Evolutionary conservation across 2,113 vertebrate species (phyloP), one percentile per base, ranked within the genome.

Genomic region (Xiphophorus hellerii): DNA sequence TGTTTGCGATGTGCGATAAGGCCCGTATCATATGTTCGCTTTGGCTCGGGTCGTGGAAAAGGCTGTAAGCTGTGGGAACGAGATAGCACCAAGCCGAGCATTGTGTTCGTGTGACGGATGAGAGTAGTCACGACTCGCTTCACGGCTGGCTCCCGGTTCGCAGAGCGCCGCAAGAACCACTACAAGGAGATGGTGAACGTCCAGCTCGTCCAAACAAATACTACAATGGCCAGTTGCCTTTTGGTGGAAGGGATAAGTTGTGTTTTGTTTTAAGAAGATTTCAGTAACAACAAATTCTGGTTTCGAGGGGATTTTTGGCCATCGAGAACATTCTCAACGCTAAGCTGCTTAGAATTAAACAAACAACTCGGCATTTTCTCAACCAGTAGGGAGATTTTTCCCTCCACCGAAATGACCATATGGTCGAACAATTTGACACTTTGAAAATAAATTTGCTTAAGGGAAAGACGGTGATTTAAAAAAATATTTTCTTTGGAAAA

Each of bases 1-100:
- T 75, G 81, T 84, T 58, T 58, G 80, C 74, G 6, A 60, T 39
- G 65, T 72, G 76, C 9, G 82, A 91, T 89, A 88, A 90, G 80
- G 64, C 42, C 42, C 14, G 61, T 67, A 61, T 86, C 78, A 62
- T 65, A 54, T 79, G 84, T 60, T 80, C 62, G 63, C 14, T 62
- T 67, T 86, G 81, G 70, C 69, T 74, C 54, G 28, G 74, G 79
- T 86, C 75, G 54, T 66, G 77, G 86, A 81, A 82, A 80, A 74
- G 69, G 51, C 64, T 76, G 66, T 61, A 35, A 82, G 12, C 71
- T 13, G 65, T 6, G 33, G 66, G 69, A 62, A 67, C 1, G 22
- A 31, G 85, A 83, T 73, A 33, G 67, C 22, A 35, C 61, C 0
- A n/a, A 29, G 64, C 71, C 68, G 64, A 14, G 44, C 69, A 44